Conservation (phyloP, 2,113 vertebrate species). For the Rhizomys pruinosus region DNA sequence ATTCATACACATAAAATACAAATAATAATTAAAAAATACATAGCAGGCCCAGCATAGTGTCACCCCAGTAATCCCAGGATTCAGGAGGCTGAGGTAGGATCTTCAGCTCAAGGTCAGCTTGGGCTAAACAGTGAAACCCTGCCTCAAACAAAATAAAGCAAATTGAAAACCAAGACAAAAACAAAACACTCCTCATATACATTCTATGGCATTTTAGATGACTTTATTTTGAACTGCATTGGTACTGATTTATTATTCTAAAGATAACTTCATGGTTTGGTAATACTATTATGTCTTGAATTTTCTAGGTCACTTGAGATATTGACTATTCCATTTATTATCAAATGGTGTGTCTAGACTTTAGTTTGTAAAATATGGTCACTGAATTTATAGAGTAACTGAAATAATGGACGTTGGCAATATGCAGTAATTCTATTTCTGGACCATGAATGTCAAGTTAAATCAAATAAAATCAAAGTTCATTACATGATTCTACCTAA, state of each 20-base stretch:
- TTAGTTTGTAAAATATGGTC: slow-evolving; percentile 47
- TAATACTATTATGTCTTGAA: neutral
- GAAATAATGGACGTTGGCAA: slow-evolving; percentile 48
- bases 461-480: slow-evolving; percentile 59
- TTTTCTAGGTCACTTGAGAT: slow-evolving; percentile 59
- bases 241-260: slow-evolving; percentile 19
- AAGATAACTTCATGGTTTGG: neutral
- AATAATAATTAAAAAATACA: neutral
- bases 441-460: slow-evolving; percentile 29
- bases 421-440: slow-evolving; percentile 40
- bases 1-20: no score
- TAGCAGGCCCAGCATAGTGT: neutral
- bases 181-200: neutral
- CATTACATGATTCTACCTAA: slow-evolving; percentile 27
- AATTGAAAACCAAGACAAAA: neutral
- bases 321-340: slow-evolving; percentile 52
- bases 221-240: slow-evolving; percentile 28
- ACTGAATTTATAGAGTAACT: slow-evolving; percentile 47
- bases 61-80: no score
- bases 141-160: neutral
- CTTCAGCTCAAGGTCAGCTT: neutral
- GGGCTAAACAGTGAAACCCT: neutral
- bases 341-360: slow-evolving; percentile 48
- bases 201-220: slow-evolving; percentile 18
- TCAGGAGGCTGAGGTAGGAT: neutral